Percentiles rank a stretch among this genome's conserved stretches.
These are phyloP conservation scores for Tigriopus japonicus DNA, from an alignment of 1,140 invertebrate genomes.

Conservation along the genomic window DNA sequence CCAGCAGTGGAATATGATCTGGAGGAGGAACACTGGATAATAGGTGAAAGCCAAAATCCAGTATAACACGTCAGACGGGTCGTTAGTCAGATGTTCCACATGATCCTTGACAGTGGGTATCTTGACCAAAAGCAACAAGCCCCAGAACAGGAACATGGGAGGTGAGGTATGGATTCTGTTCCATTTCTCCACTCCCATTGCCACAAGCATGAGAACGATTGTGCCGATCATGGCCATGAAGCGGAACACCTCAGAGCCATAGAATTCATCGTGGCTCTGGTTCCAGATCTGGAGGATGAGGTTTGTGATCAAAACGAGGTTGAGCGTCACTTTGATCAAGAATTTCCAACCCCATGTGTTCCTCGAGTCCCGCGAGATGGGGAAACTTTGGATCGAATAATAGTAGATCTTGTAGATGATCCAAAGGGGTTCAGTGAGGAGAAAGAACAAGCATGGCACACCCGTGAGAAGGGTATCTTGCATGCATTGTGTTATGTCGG, in stretches of 20 bases:
- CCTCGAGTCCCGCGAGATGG: no score
- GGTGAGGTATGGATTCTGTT: no score
- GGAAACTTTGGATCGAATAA: background rate
- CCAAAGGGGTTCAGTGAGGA: conserved; percentile 53
- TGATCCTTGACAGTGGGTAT: background rate
- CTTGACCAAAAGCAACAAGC: background rate
- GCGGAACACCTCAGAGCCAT: background rate
- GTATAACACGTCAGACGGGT: background rate
- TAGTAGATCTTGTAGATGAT: conserved; percentile 11
- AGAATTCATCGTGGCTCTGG: background rate
- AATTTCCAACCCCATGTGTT: background rate
- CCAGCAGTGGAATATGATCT: background rate
- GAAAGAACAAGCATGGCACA: conserved; percentile 65
- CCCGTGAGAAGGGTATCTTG: conserved; percentile 68
- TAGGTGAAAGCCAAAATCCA: background rate
- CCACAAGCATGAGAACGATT: no score
- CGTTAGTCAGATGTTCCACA: background rate
- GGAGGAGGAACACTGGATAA: background rate
- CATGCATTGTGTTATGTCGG: conserved; percentile 68
- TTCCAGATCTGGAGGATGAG: background rate
- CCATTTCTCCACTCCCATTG: no score
- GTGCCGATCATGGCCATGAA: no score
- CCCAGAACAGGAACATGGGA: background rate
- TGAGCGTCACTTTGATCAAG: background rate
- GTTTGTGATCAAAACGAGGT: background rate